Evolutionary conservation across 2,888 invertebrate genomes (phyloP).

Genomic region (Aphrophora alni): DNA sequence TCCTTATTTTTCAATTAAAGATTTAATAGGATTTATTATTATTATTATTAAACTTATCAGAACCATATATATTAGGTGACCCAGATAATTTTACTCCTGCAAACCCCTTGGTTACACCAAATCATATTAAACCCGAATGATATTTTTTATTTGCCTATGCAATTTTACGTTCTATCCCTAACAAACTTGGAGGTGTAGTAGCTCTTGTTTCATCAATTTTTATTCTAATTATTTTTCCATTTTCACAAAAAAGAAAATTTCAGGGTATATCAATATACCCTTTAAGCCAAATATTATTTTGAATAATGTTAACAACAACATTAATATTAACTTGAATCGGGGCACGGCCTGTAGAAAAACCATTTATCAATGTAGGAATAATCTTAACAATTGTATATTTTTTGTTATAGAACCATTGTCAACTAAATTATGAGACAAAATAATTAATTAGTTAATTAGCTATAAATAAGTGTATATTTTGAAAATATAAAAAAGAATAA

Average conservation of each 20-base stretch:
- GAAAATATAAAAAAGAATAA: not conserved
- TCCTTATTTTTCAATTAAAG: constrained; percentile 67
- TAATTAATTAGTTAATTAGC: not conserved
- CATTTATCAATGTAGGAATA: constrained; percentile 68
- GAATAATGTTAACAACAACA: constrained; percentile 65
- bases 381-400: constrained; percentile 63
- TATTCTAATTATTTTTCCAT: constrained; percentile 69
- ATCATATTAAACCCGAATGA: constrained; percentile 85
- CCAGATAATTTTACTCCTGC: constrained; percentile 78
- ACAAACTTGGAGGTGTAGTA: constrained; percentile 78
- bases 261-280: constrained; percentile 67
- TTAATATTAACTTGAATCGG: constrained; percentile 74
- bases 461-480: not conserved
- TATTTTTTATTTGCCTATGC: constrained; percentile 85
- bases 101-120: constrained; percentile 71
- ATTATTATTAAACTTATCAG: constrained; percentile 60
- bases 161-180: constrained; percentile 79
- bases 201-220: constrained; percentile 70
- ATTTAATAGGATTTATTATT: constrained; percentile 54
- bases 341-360: constrained; percentile 70
- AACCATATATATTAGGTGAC: constrained; percentile 69
- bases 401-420: constrained; percentile 57
- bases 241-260: constrained; percentile 64
- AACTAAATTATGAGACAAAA: not conserved
- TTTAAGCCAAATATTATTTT: constrained; percentile 58